These are phyloP conservation scores for Apostichopus californicus DNA, from an alignment of 35 echinoderm and acorn worm species.

Conservation along the genomic window DNA sequence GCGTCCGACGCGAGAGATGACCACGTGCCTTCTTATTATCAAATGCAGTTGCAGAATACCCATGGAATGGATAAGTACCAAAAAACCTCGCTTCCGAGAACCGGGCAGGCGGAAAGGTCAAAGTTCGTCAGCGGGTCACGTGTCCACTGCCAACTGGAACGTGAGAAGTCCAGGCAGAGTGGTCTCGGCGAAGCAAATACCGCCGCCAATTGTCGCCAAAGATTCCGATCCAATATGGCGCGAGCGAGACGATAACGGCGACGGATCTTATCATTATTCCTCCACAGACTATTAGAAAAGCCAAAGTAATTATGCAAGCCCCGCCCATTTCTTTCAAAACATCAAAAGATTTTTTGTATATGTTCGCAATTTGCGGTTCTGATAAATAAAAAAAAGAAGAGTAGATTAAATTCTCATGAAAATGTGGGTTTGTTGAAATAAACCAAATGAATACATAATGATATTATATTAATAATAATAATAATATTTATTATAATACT, in stretches of 20 bases:
- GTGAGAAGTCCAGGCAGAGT: conserved; percentile 14
- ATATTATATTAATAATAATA: neutral
- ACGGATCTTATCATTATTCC: conserved; percentile 4
- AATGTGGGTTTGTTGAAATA: neutral
- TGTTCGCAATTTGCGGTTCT: conserved; percentile 6
- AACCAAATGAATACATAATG: neutral
- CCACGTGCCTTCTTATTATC: conserved; percentile 43
- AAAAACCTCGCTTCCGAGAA: conserved; percentile 27
- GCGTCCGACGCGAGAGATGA: conserved; percentile 37
- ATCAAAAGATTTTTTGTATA: conserved; percentile 1
- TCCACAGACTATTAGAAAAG: conserved; percentile 46
- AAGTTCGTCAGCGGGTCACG: conserved; percentile 28
- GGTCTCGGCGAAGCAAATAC: neutral
- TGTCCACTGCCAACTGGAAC: conserved; percentile 44
- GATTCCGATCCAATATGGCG: conserved; percentile 33
- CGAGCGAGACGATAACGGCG: neutral
- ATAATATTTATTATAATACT: neutral
- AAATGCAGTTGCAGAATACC: conserved; percentile 50
- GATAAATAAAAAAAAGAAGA: neutral
- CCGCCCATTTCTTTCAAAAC: conserved; percentile 59
- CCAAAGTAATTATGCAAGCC: conserved; percentile 55
- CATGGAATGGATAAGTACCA: conserved; percentile 18
- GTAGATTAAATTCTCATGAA: neutral
- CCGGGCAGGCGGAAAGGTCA: conserved; percentile 35
- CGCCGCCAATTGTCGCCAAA: conserved; percentile 17